Evolutionary conservation across 2,113 vertebrate species (phyloP).

Genomic region (Paracanthobrama guichenoti): DNA sequence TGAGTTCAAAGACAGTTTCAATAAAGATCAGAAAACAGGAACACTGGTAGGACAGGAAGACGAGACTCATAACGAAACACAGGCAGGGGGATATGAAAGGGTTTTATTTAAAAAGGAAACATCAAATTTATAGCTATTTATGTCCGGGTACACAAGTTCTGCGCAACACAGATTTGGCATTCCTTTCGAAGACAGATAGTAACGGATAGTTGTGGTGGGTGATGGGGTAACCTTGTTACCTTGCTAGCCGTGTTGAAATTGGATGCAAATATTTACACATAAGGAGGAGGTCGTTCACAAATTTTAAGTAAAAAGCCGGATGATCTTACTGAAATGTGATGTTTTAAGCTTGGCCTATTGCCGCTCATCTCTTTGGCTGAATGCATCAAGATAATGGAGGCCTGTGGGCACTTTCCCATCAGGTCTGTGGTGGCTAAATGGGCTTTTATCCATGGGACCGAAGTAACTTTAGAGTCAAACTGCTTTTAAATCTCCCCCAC

Average conservation of each 20-base stretch:
- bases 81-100: background rate
- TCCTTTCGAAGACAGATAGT: background rate
- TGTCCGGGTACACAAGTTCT: background rate
- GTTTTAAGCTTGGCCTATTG: conserved; percentile 30
- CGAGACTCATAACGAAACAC: background rate
- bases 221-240: conserved; percentile 21
- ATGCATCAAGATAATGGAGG: conserved; percentile 28
- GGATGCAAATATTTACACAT: conserved; percentile 3
- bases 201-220: background rate
- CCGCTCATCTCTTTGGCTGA: conserved; percentile 18
- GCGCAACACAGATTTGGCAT: background rate
- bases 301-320: background rate
- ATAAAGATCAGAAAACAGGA: conserved; percentile 32
- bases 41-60: conserved; percentile 14
- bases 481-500: conserved; percentile 36
- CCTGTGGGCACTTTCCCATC: conserved; percentile 19
- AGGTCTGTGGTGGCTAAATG: conserved; percentile 13
- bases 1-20: conserved; percentile 10
- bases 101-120: conserved; percentile 10
- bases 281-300: background rate
- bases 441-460: conserved; percentile 39
- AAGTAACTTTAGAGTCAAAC: conserved; percentile 36
- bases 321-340: background rate
- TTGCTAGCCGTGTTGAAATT: background rate
- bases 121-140: background rate